These are phyloP conservation scores for Athalia rosae DNA, from an alignment of 2,888 invertebrate species.

Conservation along the genomic window DNA sequence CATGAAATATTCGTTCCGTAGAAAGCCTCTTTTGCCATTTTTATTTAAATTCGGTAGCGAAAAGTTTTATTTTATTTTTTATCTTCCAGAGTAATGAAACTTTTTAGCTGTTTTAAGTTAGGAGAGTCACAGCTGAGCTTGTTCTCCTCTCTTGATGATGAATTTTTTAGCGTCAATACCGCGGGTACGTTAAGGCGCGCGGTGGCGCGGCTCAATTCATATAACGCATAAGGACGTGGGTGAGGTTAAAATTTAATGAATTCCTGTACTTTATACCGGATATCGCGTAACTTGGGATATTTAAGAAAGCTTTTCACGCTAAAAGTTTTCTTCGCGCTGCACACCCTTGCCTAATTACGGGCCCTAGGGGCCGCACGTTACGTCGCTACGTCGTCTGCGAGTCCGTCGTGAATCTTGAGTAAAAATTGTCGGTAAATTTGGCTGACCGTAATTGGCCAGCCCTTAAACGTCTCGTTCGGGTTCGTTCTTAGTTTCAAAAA, in stretches of 20 bases:
- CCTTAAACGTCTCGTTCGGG: too few species aligned
- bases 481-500: too few species aligned
- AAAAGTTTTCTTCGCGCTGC: slow-evolving; percentile 5
- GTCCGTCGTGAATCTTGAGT: too few species aligned
- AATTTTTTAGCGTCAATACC: slow-evolving; percentile 23
- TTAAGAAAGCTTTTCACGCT: slow-evolving; percentile 23
- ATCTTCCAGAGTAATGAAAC: neutral
- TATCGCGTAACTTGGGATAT: slow-evolving; percentile 25
- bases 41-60: too few species aligned
- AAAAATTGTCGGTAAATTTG: too few species aligned
- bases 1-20: too few species aligned
- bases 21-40: too few species aligned
- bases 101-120: slow-evolving; percentile 6
- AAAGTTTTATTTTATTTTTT: too few species aligned
- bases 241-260: slow-evolving; percentile 32
- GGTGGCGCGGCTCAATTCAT: too few species aligned
- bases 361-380: too few species aligned
- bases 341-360: neutral
- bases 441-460: too few species aligned
- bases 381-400: too few species aligned
- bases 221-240: neutral
- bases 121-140: neutral
- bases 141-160: slow-evolving; percentile 31
- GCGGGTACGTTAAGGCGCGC: neutral
- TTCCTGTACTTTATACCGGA: neutral